Conservation (phyloP, 2,797 vertebrate genomes). For the Denticeps clupeoides region DNA sequence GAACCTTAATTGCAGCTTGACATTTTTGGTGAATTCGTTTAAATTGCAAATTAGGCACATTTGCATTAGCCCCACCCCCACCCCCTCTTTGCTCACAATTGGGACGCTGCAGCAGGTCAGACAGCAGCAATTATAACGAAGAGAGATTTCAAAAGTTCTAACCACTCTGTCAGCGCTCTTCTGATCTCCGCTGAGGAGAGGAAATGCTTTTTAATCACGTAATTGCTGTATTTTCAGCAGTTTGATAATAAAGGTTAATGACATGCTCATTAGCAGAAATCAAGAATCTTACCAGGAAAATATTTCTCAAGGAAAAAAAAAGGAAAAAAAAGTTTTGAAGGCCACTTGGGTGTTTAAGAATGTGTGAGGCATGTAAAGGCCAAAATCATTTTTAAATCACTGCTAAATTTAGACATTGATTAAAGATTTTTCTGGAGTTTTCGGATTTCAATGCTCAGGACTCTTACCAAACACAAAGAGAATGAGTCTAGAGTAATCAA, state of each 20-base stretch:
- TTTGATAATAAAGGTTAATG: background rate
- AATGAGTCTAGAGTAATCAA: no score
- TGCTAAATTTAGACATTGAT: no score
- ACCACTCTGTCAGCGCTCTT: background rate
- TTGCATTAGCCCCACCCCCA: background rate
- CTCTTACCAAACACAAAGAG: no score
- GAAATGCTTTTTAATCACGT: no score
- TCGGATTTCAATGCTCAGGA: no score
- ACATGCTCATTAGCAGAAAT: background rate
- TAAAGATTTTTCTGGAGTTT: no score
- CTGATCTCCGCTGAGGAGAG: background rate
- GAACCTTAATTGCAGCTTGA: conserved; percentile 1
- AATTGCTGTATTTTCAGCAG: background rate
- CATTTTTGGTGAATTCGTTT: background rate
- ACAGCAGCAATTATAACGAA: background rate
- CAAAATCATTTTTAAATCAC: no score
- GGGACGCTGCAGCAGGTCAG: background rate
- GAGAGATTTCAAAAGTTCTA: background rate
- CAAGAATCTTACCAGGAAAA: no score
- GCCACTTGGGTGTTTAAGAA: no score
- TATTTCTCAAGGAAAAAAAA: no score
- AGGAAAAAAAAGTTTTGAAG: no score
- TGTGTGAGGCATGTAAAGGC: no score
- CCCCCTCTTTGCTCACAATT: background rate
- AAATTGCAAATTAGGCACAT: conserved; percentile 1